Base-by-base conservation (phyloP, 2,888 invertebrate genomes). In the Tinea pellionella region DNA sequence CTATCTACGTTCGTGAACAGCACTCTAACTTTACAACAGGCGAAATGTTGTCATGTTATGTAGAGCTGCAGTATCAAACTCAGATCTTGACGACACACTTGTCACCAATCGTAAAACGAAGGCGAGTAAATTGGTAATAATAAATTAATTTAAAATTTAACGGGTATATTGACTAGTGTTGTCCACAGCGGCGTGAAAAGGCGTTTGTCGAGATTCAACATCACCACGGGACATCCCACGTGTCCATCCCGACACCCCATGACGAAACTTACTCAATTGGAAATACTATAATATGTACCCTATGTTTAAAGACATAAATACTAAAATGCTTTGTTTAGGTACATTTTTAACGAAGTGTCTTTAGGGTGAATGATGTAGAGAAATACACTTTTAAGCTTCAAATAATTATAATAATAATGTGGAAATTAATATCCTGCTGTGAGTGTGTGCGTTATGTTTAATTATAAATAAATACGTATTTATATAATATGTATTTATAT, bases 161-260 rank as follows among this genome's bases (percentile, higher is more conserved):
- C 37, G n/a, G 37, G 19, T 18, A 24, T 13, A 24, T 55, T 55
- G 55, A 37, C 55, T 74, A 74, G 75, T 74, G 73, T 63, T 78
- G 80, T 77, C 78, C 60, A 77, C 65, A 66, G 67, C 71, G 74
- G 77, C 79, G 77, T 78, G 70, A 83, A 82, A 68, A 77, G 85
- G 72, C 85, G 75, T 75, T 80, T 81, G 84, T 68, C 76, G 71
- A 72, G 83, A 80, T 84, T 86, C 83, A 82, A 60, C 69, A 66
- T 37, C 82, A 62, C 85, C 62, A 72, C 82, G 78, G 85, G 86
- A 74, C 64, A 84, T 69, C 86, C 24, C 57, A 57, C 57, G 57
- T 57, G 57, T 13, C 57, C 16, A 15, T n/a, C 12, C 13, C 16
- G 47, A 16, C 47, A 47, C 47, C 47, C 47, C 16, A 16, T 15